Evolutionary conservation across 2,113 vertebrate species (phyloP), one percentile per base, ranked within the genome.

Genomic region (Isurus oxyrinchus): DNA sequence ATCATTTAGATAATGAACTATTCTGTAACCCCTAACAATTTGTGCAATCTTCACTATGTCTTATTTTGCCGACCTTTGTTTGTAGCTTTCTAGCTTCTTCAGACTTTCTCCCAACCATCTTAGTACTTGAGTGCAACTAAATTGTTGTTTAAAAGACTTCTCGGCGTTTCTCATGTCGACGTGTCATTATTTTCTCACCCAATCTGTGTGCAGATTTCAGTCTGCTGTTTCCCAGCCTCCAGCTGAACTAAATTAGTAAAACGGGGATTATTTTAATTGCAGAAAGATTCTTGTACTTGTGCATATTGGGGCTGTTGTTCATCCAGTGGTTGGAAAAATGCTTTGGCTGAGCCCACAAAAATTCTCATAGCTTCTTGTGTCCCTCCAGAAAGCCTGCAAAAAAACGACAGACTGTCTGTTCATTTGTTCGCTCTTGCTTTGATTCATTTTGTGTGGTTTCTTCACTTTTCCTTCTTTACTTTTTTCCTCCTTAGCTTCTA

Each of bases 201-300:
- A 84, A 94, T 40, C 59, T 44, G 90, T 61, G 61, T 63, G 16
- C 90, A 63, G 59, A 63, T 40, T 66, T 94, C n/a, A 63, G 14
- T 40, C 14, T 91, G 11, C 55, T 14, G 35, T 7, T 44, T 94
- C 35, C 59, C 31, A 61, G 90, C 5, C 90, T 61, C 40, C 10
- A 40, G 59, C 90, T 94, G 59, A 94, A 94, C 19, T 94, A 94
- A 94, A 94, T 91, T 57, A 91, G 31, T 63, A 94, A 63, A 94
- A 63, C 66, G n/a, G 61, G 35, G 16, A 40, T 40, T 94, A 94
- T 16, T 94, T 94, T 19, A 66, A 63, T 40, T 66, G 59, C 21
- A 94, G 35, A 63, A 63, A 23, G 57, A 94, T 63, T 91, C 31
- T 61, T 59, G 53, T 57, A 91, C 27, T 91, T 61, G 53, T 3